These are phyloP conservation scores for Chironomus riparius DNA, from an alignment of 2,888 invertebrate genomes.

Conservation along the genomic window DNA sequence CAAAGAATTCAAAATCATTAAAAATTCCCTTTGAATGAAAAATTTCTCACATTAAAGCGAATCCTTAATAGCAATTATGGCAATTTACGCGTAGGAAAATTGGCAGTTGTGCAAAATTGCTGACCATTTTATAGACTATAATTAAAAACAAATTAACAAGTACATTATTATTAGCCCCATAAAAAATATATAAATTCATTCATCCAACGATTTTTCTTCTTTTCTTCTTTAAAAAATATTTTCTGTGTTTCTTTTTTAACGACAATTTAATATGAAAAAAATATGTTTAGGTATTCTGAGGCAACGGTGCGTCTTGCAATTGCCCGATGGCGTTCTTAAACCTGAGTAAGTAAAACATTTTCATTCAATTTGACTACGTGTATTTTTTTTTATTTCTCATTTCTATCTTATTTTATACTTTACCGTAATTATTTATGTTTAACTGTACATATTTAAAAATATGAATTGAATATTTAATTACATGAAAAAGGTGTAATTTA, in stretches of 20 bases:
- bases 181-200: too few species aligned
- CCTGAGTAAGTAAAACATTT: slow-evolving; percentile 59
- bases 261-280: not conserved
- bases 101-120: too few species aligned
- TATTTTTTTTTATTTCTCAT: not conserved
- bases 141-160: too few species aligned
- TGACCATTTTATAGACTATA: too few species aligned
- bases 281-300: slow-evolving; percentile 53
- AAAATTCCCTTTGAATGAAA: too few species aligned
- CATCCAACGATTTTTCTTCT: not conserved
- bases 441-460: not conserved
- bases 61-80: too few species aligned
- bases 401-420: not conserved
- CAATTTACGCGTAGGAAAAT: too few species aligned
- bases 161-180: too few species aligned
- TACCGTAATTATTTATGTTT: not conserved
- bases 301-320: slow-evolving; percentile 80
- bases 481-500: not conserved
- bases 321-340: slow-evolving; percentile 59
- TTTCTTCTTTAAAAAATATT: not conserved
- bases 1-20: too few species aligned
- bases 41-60: too few species aligned
- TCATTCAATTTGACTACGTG: slow-evolving; percentile 3
- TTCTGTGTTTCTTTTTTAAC: too few species aligned
- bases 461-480: not conserved